Percentiles rank a stretch among this genome's conserved stretches.
Conservation (phyloP, 53 echinoderm and acorn worm species). For the Paracentrotus lividus region DNA sequence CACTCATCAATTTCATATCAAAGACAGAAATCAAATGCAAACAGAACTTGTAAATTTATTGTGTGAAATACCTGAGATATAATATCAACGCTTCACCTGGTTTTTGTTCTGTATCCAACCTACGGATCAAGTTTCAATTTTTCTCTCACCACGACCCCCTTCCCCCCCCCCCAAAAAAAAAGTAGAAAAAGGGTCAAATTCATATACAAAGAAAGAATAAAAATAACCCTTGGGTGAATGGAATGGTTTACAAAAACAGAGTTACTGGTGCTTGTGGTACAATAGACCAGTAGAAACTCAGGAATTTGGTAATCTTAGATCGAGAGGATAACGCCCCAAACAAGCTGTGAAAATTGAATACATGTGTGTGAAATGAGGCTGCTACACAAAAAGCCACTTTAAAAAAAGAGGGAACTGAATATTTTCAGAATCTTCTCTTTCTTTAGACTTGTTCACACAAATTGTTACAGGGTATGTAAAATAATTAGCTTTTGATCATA, state of each 20-base stretch:
- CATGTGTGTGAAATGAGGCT: constrained; percentile 23
- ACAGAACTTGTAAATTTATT: background rate
- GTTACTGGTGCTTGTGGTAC: constrained; percentile 38
- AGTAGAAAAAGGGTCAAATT: background rate
- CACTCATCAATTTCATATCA: background rate
- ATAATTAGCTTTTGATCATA: background rate
- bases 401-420: background rate
- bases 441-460: background rate
- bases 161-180: background rate
- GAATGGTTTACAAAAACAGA: constrained; percentile 33
- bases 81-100: background rate
- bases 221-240: background rate
- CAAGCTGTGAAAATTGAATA: constrained; percentile 53
- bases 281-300: constrained; percentile 22
- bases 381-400: background rate
- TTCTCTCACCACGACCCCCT: background rate
- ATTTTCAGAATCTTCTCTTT: background rate
- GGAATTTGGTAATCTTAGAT: constrained; percentile 48
- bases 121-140: background rate
- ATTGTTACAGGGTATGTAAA: background rate
- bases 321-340: constrained; percentile 1
- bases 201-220: background rate
- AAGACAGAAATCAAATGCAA: background rate
- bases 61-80: background rate
- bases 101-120: background rate